Evolutionary conservation across 2,888 invertebrate genomes (phyloP).

Genomic region (Steinernema scapterisci): DNA sequence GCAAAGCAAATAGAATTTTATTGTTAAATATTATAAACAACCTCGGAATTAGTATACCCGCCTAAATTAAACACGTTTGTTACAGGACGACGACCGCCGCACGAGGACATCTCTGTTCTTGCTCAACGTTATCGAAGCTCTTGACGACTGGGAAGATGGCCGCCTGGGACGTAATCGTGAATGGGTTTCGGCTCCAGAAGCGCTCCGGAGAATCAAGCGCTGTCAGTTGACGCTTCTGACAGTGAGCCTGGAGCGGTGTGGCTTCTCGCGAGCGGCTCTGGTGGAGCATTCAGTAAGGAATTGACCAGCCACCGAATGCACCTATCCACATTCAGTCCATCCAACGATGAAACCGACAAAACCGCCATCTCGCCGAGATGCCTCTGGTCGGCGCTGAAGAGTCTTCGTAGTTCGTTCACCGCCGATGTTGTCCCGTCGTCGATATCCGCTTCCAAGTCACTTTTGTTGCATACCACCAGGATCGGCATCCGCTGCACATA

Average conservation of each 20-base stretch:
- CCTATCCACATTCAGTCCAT: slow-evolving; percentile 59
- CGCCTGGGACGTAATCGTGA: slow-evolving; percentile 52
- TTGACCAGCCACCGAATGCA: slow-evolving; percentile 57
- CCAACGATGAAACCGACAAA: slow-evolving; percentile 60
- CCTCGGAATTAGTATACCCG: slow-evolving; percentile 24
- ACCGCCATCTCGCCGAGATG: slow-evolving; percentile 60
- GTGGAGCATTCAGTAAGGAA: slow-evolving; percentile 33
- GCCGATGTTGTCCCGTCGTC: slow-evolving; percentile 1
- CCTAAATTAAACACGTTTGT: slow-evolving; percentile 37
- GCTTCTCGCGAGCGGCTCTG: slow-evolving; percentile 19
- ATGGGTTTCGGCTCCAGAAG: slow-evolving; percentile 57
- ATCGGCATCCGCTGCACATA: slow-evolving; percentile 54
- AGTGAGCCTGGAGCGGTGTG: slow-evolving; percentile 41
- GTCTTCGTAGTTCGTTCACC: neutral
- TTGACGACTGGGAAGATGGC: slow-evolving; percentile 60
- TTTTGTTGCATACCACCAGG: slow-evolving; percentile 62
- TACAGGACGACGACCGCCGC: slow-evolving; percentile 61
- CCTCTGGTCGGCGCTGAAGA: slow-evolving; percentile 22
- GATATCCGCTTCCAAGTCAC: slow-evolving; percentile 44
- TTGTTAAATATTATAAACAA: neutral
- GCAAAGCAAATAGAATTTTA: no score
- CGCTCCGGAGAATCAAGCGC: slow-evolving; percentile 51
- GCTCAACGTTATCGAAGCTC: slow-evolving; percentile 54
- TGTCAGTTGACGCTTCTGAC: slow-evolving; percentile 45
- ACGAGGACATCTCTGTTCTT: slow-evolving; percentile 59